Base-by-base conservation (phyloP, 2,113 vertebrate species). In the Sander vitreus region DNA sequence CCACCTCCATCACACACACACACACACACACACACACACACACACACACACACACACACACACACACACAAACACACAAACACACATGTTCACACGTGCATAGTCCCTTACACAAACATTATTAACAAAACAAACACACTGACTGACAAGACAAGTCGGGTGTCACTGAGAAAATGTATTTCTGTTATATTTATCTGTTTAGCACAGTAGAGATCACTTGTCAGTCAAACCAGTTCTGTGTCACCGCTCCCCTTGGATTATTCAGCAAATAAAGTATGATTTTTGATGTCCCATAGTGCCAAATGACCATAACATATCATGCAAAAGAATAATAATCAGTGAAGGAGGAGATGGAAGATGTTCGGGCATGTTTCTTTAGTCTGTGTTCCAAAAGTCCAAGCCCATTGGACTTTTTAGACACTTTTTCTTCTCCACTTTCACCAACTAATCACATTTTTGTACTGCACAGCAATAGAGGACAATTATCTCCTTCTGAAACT, bases 71-170 rank as follows among this genome's bases (percentile, higher is more conserved):
- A 39, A 43, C 51, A 72, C 65, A 45, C 73, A 78, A 19, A 70
- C 79, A 48, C 84, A 78, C 87, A 84, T 48, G 4, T 25, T 60
- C 81, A 25, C 82, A 78, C 84, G 59, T 15, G 33, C 75, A 73
- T 59, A 30, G 18, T n/a, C 68, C 55, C 74, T 7, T 73, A 87
- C 90, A 85, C 90, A 91, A 91, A 92, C 94, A 77, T 77, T 73
- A 87, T 83, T 84, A 90, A 89, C 87, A 81, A 86, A 89, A 76
- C 82, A 86, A 93, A 93, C 89, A 88, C 66, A 15, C 50, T 63
- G 70, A 76, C 23, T 90, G 78, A 89, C 83, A 54, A 33, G 60
- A 79, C 59, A 36, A 60, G 83, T 69, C 14, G 15, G 60, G 85
- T 43, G 81, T 78, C 83, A 15, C 51, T 55, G 83, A 54, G 80